Conservation (phyloP, 1,140 invertebrate genomes). For the Scaptomyza montana region DNA sequence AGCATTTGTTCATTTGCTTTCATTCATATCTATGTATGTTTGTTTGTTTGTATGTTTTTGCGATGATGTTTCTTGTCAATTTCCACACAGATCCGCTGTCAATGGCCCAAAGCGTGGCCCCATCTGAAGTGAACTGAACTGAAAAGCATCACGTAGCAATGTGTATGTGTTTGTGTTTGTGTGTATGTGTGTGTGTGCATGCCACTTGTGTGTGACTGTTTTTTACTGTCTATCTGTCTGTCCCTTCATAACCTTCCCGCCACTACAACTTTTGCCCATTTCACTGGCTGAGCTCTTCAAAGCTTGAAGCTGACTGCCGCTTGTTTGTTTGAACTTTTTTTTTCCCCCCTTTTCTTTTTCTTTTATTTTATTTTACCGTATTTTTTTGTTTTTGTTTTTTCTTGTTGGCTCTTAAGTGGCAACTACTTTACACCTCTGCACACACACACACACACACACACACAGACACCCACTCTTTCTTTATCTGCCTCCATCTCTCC, state of each 20-base stretch:
- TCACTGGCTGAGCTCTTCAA: slow-evolving; percentile 37
- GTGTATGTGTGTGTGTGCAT: slow-evolving; percentile 9
- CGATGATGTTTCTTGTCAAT: slow-evolving; percentile 3
- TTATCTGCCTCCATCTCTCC: not conserved
- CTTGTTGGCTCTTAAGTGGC: slow-evolving; percentile 39
- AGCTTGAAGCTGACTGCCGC: slow-evolving; percentile 13
- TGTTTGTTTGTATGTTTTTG: not conserved
- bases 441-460: slow-evolving; percentile 1
- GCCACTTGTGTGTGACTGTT: slow-evolving; percentile 35
- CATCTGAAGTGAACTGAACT: slow-evolving; percentile 15
- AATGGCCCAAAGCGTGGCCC: slow-evolving; percentile 4
- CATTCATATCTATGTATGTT: slow-evolving; percentile 7
- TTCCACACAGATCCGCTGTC: slow-evolving; percentile 8
- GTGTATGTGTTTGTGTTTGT: slow-evolving; percentile 8
- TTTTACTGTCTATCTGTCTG: slow-evolving; percentile 34
- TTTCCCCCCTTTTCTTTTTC: not conserved
- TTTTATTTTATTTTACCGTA: no score
- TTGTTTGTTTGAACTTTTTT: slow-evolving; percentile 48
- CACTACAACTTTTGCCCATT: slow-evolving; percentile 23
- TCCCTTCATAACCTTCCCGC: not conserved
- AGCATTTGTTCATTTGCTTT: not conserved
- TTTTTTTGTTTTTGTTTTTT: not conserved
- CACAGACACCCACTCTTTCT: not conserved
- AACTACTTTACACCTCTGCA: slow-evolving; percentile 53
- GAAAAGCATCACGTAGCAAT: not conserved